Conservation (phyloP, 2,888 invertebrate genomes). For the Pandemis heparana region DNA sequence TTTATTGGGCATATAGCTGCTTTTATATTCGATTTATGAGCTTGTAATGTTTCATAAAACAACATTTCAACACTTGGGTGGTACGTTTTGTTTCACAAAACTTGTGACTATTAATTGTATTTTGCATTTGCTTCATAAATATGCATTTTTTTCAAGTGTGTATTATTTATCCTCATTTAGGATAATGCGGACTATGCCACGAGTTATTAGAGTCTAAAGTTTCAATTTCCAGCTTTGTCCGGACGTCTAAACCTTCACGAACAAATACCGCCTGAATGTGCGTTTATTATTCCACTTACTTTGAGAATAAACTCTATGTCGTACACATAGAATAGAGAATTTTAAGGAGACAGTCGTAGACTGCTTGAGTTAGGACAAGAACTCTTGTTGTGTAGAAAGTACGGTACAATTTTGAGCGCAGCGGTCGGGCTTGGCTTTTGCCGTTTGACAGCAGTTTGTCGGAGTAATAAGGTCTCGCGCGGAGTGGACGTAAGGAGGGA, state of each 20-base stretch:
- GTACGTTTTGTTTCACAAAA: slow-evolving; percentile 39
- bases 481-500: slow-evolving; percentile 84
- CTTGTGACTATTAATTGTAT: slow-evolving; percentile 5
- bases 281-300: slow-evolving; percentile 65
- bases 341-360: slow-evolving; percentile 47
- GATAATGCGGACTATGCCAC: slow-evolving; percentile 46
- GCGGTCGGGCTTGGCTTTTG: slow-evolving; percentile 56
- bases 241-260: slow-evolving; percentile 74
- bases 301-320: slow-evolving; percentile 62
- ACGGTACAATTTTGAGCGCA: slow-evolving; percentile 58
- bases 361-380: slow-evolving; percentile 52
- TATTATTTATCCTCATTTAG: slow-evolving; percentile 6
- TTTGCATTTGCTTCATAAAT: background rate
- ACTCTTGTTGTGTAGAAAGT: slow-evolving; percentile 52
- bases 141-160: background rate
- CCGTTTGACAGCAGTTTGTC: slow-evolving; percentile 84
- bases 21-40: slow-evolving; percentile 52
- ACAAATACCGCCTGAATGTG: slow-evolving; percentile 68
- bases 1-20: slow-evolving; percentile 58
- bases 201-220: slow-evolving; percentile 71
- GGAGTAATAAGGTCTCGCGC: slow-evolving; percentile 83
- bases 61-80: slow-evolving; percentile 31
- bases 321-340: slow-evolving; percentile 60
- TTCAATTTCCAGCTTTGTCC: slow-evolving; percentile 80
- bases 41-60: slow-evolving; percentile 52